A percentile compares a stretch with the other conserved stretches of the same genome.
Evolutionary conservation across 2,888 invertebrate species (phyloP).

Genomic region (Cremastobaeus sp.): DNA sequence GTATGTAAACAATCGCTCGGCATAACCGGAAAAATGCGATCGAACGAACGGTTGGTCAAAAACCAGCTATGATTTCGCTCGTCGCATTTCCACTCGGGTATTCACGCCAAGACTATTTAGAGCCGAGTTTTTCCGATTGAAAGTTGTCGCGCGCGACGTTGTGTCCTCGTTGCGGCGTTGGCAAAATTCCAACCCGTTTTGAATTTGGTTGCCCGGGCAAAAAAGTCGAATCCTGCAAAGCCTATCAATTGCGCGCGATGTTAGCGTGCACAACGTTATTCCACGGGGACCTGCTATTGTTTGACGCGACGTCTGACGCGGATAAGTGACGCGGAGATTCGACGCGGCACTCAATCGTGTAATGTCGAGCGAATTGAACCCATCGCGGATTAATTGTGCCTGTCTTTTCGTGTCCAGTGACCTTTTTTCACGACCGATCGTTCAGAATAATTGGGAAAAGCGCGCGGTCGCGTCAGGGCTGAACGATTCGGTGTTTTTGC

Average conservation of each 20-base stretch:
- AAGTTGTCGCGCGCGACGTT: too few species aligned
- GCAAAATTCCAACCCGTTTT: too few species aligned
- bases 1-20: too few species aligned
- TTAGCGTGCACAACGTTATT: conserved; percentile 28
- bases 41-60: too few species aligned
- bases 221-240: too few species aligned
- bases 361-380: conserved; percentile 73
- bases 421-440: conserved; percentile 69
- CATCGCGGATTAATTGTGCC: conserved; percentile 74
- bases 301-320: conserved; percentile 49
- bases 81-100: too few species aligned
- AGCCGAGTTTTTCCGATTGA: too few species aligned
- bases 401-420: conserved; percentile 53
- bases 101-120: too few species aligned
- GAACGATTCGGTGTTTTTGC: conserved; percentile 39
- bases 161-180: too few species aligned
- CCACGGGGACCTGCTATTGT: conserved; percentile 35
- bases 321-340: conserved; percentile 44
- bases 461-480: conserved; percentile 33
- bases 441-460: conserved; percentile 71
- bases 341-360: conserved; percentile 69
- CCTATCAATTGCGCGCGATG: conserved; percentile 15
- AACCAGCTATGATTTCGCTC: too few species aligned
- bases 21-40: too few species aligned
- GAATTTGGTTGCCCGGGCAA: too few species aligned